These are phyloP conservation scores for Aleiodes alternator DNA, from an alignment of 2,888 invertebrate genomes.

Conservation along the genomic window DNA sequence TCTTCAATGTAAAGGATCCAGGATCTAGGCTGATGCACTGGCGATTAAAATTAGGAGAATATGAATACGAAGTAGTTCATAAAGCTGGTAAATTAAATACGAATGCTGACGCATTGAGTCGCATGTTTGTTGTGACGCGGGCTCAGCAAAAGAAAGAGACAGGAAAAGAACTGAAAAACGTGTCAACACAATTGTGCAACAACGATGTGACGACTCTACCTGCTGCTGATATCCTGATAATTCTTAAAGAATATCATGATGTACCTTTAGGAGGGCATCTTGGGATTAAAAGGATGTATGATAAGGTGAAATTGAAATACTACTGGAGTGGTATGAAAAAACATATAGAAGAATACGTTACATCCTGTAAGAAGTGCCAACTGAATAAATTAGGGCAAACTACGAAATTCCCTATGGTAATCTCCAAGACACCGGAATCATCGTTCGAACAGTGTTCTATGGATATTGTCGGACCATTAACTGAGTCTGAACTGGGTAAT, in stretches of 20 bases:
- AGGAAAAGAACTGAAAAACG: too few relatives aligned
- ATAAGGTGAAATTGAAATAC: slow-evolving; percentile 50
- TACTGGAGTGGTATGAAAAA: slow-evolving; percentile 54
- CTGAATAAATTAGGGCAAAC: slow-evolving; percentile 20
- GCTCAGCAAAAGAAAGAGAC: too few relatives aligned
- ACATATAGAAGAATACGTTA: slow-evolving; percentile 34
- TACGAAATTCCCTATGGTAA: slow-evolving; percentile 44
- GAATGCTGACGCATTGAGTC: background rate
- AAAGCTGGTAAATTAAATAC: too few relatives aligned
- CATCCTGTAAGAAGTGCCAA: slow-evolving; percentile 37
- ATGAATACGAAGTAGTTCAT: too few relatives aligned
- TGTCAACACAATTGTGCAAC: background rate
- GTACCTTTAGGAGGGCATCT: slow-evolving; percentile 43
- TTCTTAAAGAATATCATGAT: slow-evolving; percentile 46
- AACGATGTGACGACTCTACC: background rate
- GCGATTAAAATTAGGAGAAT: too few relatives aligned
- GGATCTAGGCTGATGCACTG: slow-evolving; percentile 3
- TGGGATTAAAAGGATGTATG: slow-evolving; percentile 44
- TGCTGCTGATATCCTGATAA: background rate
- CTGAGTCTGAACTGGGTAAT: slow-evolving; percentile 44
- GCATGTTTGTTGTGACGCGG: too few relatives aligned
- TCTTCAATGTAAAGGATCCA: background rate
- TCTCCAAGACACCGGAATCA: slow-evolving; percentile 36
- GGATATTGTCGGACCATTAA: slow-evolving; percentile 56
- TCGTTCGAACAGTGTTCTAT: slow-evolving; percentile 51